Evolutionary conservation across 2,888 invertebrate genomes (phyloP).

Genomic region (Campoplex nolae): DNA sequence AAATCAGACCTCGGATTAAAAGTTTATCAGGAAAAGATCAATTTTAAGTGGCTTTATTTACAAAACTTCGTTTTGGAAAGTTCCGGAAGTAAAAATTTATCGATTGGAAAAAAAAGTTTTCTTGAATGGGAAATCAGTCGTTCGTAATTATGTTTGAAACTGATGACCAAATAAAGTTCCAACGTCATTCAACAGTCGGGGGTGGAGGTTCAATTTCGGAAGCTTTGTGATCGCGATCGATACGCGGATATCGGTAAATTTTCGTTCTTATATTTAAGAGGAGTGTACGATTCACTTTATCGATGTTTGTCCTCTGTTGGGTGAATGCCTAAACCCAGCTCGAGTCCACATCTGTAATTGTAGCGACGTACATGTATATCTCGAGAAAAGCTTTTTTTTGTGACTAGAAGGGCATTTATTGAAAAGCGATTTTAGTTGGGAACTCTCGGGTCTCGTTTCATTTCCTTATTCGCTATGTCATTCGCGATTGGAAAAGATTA

Average conservation of each 20-base stretch:
- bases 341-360: background rate
- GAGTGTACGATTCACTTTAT: conserved; percentile 25
- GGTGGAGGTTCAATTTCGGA: conserved; percentile 20
- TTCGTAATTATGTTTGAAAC: conserved; percentile 20
- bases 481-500: conserved; percentile 6
- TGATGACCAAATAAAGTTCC: conserved; percentile 26
- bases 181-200: background rate
- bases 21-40: background rate
- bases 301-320: conserved; percentile 8
- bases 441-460: conserved; percentile 13
- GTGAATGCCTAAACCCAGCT: background rate
- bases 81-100: too few species aligned
- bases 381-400: background rate
- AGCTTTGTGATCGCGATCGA: conserved; percentile 23
- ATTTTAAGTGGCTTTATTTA: too few species aligned
- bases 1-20: background rate
- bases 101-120: background rate
- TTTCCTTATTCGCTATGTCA: background rate
- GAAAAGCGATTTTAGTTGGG: conserved; percentile 42
- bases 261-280: conserved; percentile 8
- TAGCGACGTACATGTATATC: background rate
- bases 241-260: conserved; percentile 39
- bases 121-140: background rate
- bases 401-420: conserved; percentile 6
- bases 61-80: too few species aligned